Evolutionary conservation across 37 sponge, comb jelly and placozoan genomes (phyloP), one percentile per base, ranked within the genome.

Genomic region (Theonella swinhoei): DNA sequence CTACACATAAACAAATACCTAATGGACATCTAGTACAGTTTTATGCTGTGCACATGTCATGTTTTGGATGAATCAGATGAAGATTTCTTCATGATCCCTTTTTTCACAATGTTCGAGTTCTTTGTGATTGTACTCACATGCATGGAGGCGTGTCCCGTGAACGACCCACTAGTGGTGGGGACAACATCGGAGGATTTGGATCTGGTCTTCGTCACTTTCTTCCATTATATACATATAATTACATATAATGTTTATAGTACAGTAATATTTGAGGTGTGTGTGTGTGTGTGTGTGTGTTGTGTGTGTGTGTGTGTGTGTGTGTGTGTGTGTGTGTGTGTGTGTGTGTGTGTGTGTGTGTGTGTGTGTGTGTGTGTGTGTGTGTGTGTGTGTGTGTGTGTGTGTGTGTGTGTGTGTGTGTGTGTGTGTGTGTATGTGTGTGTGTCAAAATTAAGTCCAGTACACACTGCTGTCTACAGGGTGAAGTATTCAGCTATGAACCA

Each of bases 401-500:
- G n/a, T n/a, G n/a, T n/a, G n/a, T n/a, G n/a, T n/a, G n/a, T n/a
- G n/a, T n/a, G n/a, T n/a, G n/a, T n/a, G n/a, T n/a, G n/a, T n/a
- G n/a, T n/a, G n/a, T n/a, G n/a, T n/a, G n/a, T n/a, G n/a, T n/a
- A n/a, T n/a, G n/a, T n/a, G n/a, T n/a, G n/a, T n/a, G n/a, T n/a
- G n/a, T n/a, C n/a, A n/a, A n/a, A n/a, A n/a, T n/a, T n/a, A n/a
- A n/a, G n/a, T n/a, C n/a, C n/a, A n/a, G n/a, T n/a, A n/a, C n/a
- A n/a, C n/a, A n/a, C n/a, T n/a, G n/a, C n/a, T n/a, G n/a, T n/a
- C n/a, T n/a, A n/a, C n/a, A 47, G 54, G 14, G 54, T 47, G 54
- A 70, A 63, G 88, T 38, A 4, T 25, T 90, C 42, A 66, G 30
- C 28, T 98, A 95, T 74, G 83, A 88, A n/a, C 95, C 99, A 34